These are phyloP conservation scores for Sinonovacula constricta DNA, from an alignment of 1,140 invertebrate genomes.

Conservation along the genomic window DNA sequence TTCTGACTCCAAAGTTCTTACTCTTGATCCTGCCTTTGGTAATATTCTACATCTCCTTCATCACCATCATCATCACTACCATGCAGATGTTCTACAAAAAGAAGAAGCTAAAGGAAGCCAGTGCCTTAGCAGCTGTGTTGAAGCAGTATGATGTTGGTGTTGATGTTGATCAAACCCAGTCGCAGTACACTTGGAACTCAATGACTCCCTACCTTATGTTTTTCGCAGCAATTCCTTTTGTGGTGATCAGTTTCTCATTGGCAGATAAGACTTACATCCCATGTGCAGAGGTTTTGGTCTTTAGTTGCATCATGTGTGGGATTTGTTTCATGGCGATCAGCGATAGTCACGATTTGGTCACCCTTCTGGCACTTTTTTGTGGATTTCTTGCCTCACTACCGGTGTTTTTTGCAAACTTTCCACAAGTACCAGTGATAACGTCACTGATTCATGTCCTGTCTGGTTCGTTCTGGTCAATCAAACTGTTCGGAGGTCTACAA, in stretches of 20 bases:
- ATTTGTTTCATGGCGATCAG: slow-evolving; percentile 86
- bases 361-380: slow-evolving; percentile 87
- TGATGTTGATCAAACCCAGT: slow-evolving; percentile 87
- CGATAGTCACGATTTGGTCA: slow-evolving; percentile 85
- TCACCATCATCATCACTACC: slow-evolving; percentile 87
- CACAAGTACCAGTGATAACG: slow-evolving; percentile 63
- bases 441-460: slow-evolving; percentile 56
- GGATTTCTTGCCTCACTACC: slow-evolving; percentile 89
- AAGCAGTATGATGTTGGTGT: slow-evolving; percentile 70
- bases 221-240: slow-evolving; percentile 86
- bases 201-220: slow-evolving; percentile 88
- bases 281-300: slow-evolving; percentile 89
- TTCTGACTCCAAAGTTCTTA: slow-evolving; percentile 84
- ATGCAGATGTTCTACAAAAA: slow-evolving; percentile 84
- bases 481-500: slow-evolving; percentile 61
- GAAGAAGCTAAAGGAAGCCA: slow-evolving; percentile 68
- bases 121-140: slow-evolving; percentile 62
- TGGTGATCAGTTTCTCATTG: slow-evolving; percentile 87
- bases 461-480: slow-evolving; percentile 63
- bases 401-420: slow-evolving; percentile 86
- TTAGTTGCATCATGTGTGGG: slow-evolving; percentile 86
- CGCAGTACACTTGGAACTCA: slow-evolving; percentile 89
- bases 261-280: slow-evolving; percentile 88
- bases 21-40: slow-evolving; percentile 84
- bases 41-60: slow-evolving; percentile 86